phyloP scores from a whole-genome alignment of 1,140 invertebrate species.

The Drosophila mojavensis region DNA sequence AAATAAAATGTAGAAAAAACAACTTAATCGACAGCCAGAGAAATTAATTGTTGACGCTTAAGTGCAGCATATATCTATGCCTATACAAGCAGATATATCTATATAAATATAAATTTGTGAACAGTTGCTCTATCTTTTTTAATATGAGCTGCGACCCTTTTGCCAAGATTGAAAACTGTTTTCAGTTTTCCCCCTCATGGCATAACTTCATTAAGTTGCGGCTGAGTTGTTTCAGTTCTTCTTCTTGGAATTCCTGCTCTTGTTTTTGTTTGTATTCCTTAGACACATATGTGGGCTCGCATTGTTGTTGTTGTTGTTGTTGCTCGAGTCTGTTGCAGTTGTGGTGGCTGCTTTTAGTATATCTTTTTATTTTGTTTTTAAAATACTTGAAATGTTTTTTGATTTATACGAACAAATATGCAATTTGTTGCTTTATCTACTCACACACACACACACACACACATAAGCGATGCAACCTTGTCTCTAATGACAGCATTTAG shows the following conservation, averaged over 20 bases:
- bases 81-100: background rate
- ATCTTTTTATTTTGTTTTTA: slow-evolving; percentile 44
- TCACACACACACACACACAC: too few relatives aligned
- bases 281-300: background rate
- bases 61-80: slow-evolving; percentile 42
- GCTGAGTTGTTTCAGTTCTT: background rate
- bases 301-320: background rate
- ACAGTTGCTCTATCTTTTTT: slow-evolving; percentile 18
- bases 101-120: slow-evolving; percentile 11
- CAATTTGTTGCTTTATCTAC: slow-evolving; percentile 44
- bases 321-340: slow-evolving; percentile 14
- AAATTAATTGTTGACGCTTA: slow-evolving; percentile 65
- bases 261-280: slow-evolving; percentile 27
- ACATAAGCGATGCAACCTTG: slow-evolving; percentile 37
- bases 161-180: background rate
- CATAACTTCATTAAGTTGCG: slow-evolving; percentile 67
- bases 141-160: slow-evolving; percentile 11
- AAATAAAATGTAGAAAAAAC: slow-evolving; percentile 49
- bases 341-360: slow-evolving; percentile 47
- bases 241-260: slow-evolving; percentile 45
- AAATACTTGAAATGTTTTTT: slow-evolving; percentile 39
- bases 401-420: slow-evolving; percentile 70
- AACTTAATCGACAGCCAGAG: slow-evolving; percentile 63
- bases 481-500: slow-evolving; percentile 19
- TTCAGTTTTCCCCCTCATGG: background rate